Percentiles rank a stretch among this genome's conserved stretches.
phyloP scores from a whole-genome alignment of 2,113 vertebrate genomes.

The Delphinus delphis region DNA sequence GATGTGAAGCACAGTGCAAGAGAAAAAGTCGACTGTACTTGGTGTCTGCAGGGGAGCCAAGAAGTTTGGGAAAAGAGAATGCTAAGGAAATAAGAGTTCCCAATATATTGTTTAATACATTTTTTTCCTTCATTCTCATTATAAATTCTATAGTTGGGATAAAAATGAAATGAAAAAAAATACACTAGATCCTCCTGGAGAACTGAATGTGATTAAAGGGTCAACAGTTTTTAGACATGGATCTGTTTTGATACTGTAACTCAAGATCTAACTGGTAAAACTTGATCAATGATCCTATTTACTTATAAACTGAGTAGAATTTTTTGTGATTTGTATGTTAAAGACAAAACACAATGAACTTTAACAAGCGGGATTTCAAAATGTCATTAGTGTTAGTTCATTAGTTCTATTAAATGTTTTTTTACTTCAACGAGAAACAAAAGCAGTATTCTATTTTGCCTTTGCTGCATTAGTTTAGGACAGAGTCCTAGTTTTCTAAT shows the following conservation, averaged over 20 bases:
- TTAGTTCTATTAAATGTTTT: not conserved
- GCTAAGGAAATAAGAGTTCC: not conserved
- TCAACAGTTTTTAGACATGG: not conserved
- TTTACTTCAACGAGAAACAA: not conserved
- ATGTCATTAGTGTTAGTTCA: not conserved
- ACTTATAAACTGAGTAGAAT: not conserved
- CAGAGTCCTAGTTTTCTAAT: not conserved
- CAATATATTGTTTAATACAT: not conserved
- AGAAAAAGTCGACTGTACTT: not conserved
- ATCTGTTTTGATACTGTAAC: not conserved
- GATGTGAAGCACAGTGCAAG: not conserved
- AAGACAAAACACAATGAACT: not conserved
- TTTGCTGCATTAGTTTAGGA: not conserved
- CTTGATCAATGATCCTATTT: not conserved
- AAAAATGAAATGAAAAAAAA: not conserved
- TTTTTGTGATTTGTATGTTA: not conserved
- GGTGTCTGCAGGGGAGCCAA: not conserved
- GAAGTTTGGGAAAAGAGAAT: not conserved
- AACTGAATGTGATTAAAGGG: not conserved
- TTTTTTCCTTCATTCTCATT: not conserved
- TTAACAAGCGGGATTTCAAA: not conserved
- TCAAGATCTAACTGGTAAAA: not conserved
- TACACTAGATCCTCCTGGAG: not conserved
- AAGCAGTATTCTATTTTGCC: not conserved
- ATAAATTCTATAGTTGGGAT: not conserved